Evolutionary conservation across 2,888 invertebrate species (phyloP), one percentile per base, ranked within the genome.

Genomic region (Crocallis elinguaria): DNA sequence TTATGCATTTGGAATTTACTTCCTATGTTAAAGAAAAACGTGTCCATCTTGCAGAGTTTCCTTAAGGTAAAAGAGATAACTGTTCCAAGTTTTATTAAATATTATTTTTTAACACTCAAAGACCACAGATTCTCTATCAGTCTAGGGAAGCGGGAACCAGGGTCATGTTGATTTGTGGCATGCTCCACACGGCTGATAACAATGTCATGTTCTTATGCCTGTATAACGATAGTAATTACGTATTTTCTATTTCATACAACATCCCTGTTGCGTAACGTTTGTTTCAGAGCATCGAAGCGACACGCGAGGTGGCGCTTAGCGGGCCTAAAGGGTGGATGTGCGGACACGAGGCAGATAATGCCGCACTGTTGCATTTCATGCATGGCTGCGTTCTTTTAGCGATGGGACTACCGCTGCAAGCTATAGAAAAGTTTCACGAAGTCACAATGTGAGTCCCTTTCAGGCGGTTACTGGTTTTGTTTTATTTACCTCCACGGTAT

Each of bases 1-100:
- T 93, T 98, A 79, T 98, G 96, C 76, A 92, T 98, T 5, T 98
- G 98, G 98, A 98, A 98, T 87, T 94, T 97, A 68, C 97, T 98
- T 81, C 94, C 95, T 67, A 94, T 97, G 2, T 88, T 98, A 56
- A 94, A 95, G 9, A 95, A 95, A 71, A 94, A 96, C 61, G 93
- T 93, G 49, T 87, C 93, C 19, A 86, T 93, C 17, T 93, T 94
- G 21, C 93, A 94, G 64, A 90, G 84, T 17, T 84, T 95, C 41
- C 93, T 93, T 48, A 94, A 94, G 85, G 86, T 94, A 43, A 61
- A 44, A 12, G 6, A 30, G 29, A 33, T 29, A 49, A 38, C 45
- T 2, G 19, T 19, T 19, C 19, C 6, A 6, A 3, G 19, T 19
- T 19, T 19, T 6, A 19, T 19, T n/a, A n/a, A n/a, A 19, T 19